Evolutionary conservation across 2,888 invertebrate species (phyloP).

Genomic region (Oeneis ivallda): DNA sequence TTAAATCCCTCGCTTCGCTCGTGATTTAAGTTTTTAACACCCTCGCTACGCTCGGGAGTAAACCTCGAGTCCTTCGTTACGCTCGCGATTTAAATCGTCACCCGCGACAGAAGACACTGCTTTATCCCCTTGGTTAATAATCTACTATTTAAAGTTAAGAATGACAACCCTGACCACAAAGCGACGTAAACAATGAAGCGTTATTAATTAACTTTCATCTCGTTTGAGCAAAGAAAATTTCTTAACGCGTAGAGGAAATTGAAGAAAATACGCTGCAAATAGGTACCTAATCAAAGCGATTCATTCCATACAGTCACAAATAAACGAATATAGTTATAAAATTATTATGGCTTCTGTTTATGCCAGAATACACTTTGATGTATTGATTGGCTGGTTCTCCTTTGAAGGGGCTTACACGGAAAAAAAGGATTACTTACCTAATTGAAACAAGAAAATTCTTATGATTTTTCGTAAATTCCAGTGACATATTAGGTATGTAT

Average conservation of each 20-base stretch:
- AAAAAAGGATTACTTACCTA: too few species aligned
- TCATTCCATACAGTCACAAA: neutral
- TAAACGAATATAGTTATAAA: neutral
- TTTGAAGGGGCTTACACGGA: neutral
- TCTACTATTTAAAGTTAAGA: neutral
- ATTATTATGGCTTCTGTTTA: neutral
- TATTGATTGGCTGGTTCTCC: neutral
- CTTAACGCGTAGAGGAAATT: neutral
- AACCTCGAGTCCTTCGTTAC: too few species aligned
- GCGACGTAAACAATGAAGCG: neutral
- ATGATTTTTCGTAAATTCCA: too few species aligned
- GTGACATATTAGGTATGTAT: too few species aligned
- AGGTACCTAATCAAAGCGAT: neutral
- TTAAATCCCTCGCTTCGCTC: too few species aligned
- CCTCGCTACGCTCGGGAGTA: too few species aligned
- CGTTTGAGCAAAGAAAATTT: neutral
- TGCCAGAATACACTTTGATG: neutral
- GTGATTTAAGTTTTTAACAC: too few species aligned
- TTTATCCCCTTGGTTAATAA: too few species aligned
- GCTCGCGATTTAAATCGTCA: too few species aligned
- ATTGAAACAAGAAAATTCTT: too few species aligned
- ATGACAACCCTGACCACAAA: neutral
- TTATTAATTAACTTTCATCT: neutral
- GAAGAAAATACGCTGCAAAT: neutral
- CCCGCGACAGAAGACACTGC: too few species aligned